These are phyloP conservation scores for Limnothrissa miodon DNA, from an alignment of 2,113 vertebrate species.

Conservation along the genomic window DNA sequence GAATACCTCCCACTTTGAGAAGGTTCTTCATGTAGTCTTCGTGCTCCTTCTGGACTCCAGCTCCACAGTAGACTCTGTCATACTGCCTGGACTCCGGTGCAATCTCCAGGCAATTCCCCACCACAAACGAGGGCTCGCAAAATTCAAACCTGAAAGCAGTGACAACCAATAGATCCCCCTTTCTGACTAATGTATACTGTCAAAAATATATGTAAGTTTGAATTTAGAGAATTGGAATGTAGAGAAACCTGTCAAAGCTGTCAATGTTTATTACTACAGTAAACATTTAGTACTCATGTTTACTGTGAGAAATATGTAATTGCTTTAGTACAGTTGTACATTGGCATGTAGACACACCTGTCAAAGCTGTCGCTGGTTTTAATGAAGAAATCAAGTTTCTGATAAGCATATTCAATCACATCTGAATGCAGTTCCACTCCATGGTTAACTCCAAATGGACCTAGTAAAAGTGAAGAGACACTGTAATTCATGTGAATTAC, in stretches of 20 bases:
- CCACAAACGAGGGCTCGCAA: constrained; percentile 85
- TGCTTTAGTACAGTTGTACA: neutral
- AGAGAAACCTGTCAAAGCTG: no score
- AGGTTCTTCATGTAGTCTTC: constrained; percentile 88
- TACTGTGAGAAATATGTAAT: neutral
- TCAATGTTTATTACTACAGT: no score
- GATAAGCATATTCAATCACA: constrained; percentile 81
- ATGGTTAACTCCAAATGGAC: constrained; percentile 86
- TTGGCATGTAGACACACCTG: constrained; percentile 61
- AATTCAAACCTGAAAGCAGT: constrained; percentile 79
- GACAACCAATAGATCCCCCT: neutral
- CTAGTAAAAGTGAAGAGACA: constrained; percentile 51
- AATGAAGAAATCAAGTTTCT: constrained; percentile 85
- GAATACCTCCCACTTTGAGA: constrained; percentile 84
- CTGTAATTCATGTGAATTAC: no score
- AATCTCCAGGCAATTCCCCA: constrained; percentile 85
- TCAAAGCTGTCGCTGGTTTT: constrained; percentile 86
- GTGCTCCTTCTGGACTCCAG: constrained; percentile 83
- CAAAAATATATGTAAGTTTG: neutral
- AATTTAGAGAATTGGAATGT: no score
- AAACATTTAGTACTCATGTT: no score
- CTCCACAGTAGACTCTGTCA: constrained; percentile 87
- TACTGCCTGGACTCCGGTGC: constrained; percentile 79
- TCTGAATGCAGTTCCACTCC: constrained; percentile 84
- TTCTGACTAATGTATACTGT: neutral